Conservation (phyloP, 2,888 invertebrate genomes). For the Spodoptera picta region DNA sequence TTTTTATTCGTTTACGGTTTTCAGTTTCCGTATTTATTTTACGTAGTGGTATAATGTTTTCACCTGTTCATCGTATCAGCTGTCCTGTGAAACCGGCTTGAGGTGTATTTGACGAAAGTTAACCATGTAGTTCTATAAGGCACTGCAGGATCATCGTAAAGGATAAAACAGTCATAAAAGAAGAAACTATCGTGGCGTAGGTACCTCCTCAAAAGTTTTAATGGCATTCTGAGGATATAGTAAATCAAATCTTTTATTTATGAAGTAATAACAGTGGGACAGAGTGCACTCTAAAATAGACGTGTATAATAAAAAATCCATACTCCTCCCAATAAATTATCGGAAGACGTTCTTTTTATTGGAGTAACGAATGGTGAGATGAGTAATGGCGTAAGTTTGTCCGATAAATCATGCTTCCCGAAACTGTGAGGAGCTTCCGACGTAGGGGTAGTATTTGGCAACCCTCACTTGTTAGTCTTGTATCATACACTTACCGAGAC, state of each 20-base stretch:
- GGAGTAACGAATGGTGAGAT: slow-evolving; percentile 88
- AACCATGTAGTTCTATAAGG: slow-evolving; percentile 56
- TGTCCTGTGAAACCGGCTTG: slow-evolving; percentile 54
- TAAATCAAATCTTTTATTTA: slow-evolving; percentile 81
- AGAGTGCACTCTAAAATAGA: slow-evolving; percentile 82
- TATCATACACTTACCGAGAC: slow-evolving; percentile 75
- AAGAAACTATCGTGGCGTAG: slow-evolving; percentile 33
- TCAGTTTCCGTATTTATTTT: slow-evolving; percentile 22
- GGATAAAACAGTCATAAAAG: slow-evolving; percentile 49
- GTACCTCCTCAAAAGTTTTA: slow-evolving; percentile 61
- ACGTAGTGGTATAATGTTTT: slow-evolving; percentile 57
- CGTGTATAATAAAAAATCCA: slow-evolving; percentile 82
- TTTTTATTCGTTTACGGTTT: slow-evolving; percentile 42
- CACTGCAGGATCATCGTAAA: slow-evolving; percentile 35
- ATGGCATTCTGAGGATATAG: slow-evolving; percentile 66
- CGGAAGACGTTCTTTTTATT: slow-evolving; percentile 86
- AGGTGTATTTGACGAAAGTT: slow-evolving; percentile 45
- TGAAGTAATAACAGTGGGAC: slow-evolving; percentile 73
- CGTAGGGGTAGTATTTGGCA: slow-evolving; percentile 79
- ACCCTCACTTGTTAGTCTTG: slow-evolving; percentile 77
- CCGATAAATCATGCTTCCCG: slow-evolving; percentile 85
- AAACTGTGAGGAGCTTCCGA: slow-evolving; percentile 76
- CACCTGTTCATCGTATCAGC: slow-evolving; percentile 65
- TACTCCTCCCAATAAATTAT: slow-evolving; percentile 84
- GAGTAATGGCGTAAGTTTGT: slow-evolving; percentile 86